Evolutionary conservation across 2,888 invertebrate species (phyloP), one percentile per base, ranked within the genome.

Genomic region (Tetragnatha montana): DNA sequence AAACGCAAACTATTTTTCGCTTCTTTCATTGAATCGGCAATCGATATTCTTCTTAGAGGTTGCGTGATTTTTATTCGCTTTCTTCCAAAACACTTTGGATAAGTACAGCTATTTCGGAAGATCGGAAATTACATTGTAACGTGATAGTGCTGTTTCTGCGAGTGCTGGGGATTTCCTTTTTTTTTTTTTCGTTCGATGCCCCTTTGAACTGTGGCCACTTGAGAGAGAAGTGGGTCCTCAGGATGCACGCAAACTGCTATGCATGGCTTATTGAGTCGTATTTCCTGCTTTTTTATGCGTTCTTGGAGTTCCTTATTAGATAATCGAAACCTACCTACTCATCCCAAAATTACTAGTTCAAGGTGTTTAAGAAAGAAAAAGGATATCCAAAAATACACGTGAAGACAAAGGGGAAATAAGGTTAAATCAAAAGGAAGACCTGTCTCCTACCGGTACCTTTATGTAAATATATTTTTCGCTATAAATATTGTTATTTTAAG

Each of bases 1-100:
- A 88, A 88, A 83, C 84, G 83, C 74, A 80, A 84, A 88, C 80
- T 84, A 84, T 88, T 88, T 88, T 76, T 76, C 50, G 76, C 51
- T 19, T 50, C 21, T 60, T 60, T 60, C 60, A 60, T 60, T 60
- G 60, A 60, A 60, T 60, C 60, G 60, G 17, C 60, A 60, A 60
- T 60, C 60, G 60, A 60, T 60, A 60, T 60, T 60, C 60, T 60
- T 60, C 17, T 60, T 60, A 8, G 10, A 60, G 60, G 60, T 60
- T 60, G 60, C 60, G 60, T 60, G 60, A 60, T 60, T 60, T 60
- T 60, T 60, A 8, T 70, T 47, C 49, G 47, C 14, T 35, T 70
- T 35, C 17, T 70, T n/a, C 80, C 35, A 47, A 49, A 70, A 70
- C 70, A 70, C 49, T 81, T 47, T 49, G 69, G 80, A 81, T 81